Evolutionary conservation across 2,797 vertebrate genomes (phyloP), one percentile per base, ranked within the genome.

Genomic region (Coregonus sp.): DNA sequence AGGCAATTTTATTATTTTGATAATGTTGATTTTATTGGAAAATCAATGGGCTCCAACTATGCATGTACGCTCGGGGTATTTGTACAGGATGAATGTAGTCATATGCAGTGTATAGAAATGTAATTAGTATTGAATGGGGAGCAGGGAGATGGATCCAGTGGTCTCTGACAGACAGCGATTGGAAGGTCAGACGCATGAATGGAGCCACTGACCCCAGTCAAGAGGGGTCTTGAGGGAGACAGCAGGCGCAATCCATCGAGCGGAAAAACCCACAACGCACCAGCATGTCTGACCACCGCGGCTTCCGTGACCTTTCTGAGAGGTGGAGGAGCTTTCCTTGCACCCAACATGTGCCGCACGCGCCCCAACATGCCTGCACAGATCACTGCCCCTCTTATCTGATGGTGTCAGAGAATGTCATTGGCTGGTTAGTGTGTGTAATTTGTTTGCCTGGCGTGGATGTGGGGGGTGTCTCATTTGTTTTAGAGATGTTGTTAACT

Each of bases 21-120:
- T 77, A 81, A 85, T 80, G 75, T 83, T 80, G 80, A 83, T 81
- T 84, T 77, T 86, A 82, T 83, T 78, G 70, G 78, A 81, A 80
- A 82, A 78, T 78, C 82, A 78, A 80, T 80, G 29, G 56, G 70
- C 66, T 81, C 70, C 66, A 67, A 51, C 73, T 65, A 75, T 70
- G 79, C 73, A 73, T 80, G 81, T 69, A 68, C 78, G 68, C 74
- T 54, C 35, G 33, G 66, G 81, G 71, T 75, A 78, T 80, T 82
- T 75, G 70, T 76, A 75, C 67, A 73, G 52, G 70, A 66, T 76
- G 37, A 52, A 72, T 69, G 74, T 61, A 74, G 77, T 79, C 77
- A 54, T 73, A 63, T 47, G 63, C 54, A 51, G 74, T 73, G 73
- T 73, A 47, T 63, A 63, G 72, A 68, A 69, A 75, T 75, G 40